Conservation (phyloP, 64 coral and sea anemone species). For the Pocillopora damicornis region DNA sequence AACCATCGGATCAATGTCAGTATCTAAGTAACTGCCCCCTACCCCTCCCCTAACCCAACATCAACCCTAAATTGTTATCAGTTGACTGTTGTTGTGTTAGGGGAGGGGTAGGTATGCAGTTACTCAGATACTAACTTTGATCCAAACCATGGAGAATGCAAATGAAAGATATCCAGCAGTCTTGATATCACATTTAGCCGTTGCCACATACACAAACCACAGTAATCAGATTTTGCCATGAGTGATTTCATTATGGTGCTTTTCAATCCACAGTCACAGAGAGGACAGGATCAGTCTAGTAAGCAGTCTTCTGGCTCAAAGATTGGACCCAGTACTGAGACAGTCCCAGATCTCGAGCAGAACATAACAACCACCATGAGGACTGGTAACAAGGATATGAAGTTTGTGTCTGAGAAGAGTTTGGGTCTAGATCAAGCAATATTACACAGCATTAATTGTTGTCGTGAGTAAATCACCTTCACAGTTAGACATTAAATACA, state of each 20-base stretch:
- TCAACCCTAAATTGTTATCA: too few relatives aligned
- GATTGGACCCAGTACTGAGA: slow-evolving; percentile 41
- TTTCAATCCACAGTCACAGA: slow-evolving; percentile 53
- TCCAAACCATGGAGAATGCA: too few relatives aligned
- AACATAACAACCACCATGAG: slow-evolving; percentile 27
- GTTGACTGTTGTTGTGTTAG: too few relatives aligned
- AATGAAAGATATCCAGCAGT: too few relatives aligned
- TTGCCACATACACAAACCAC: too few relatives aligned
- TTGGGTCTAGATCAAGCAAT: slow-evolving; percentile 93
- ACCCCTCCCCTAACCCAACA: too few relatives aligned
- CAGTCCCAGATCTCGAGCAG: slow-evolving; percentile 59
- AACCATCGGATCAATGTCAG: too few relatives aligned
- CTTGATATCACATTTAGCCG: neutral
- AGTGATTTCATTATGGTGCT: neutral
- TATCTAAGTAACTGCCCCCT: too few relatives aligned
- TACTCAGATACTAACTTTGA: too few relatives aligned
- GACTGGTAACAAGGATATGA: slow-evolving; percentile 58
- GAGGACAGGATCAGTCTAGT: slow-evolving; percentile 76
- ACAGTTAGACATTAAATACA: neutral
- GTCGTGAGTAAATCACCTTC: slow-evolving; percentile 52
- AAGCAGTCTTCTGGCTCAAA: slow-evolving; percentile 43
- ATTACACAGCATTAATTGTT: slow-evolving; percentile 82
- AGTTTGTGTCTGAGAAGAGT: slow-evolving; percentile 64
- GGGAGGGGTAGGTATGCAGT: too few relatives aligned
- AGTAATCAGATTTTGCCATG: too few relatives aligned